phyloP scores from a whole-genome alignment of 1,140 invertebrate genomes.

The Ostrea edulis region DNA sequence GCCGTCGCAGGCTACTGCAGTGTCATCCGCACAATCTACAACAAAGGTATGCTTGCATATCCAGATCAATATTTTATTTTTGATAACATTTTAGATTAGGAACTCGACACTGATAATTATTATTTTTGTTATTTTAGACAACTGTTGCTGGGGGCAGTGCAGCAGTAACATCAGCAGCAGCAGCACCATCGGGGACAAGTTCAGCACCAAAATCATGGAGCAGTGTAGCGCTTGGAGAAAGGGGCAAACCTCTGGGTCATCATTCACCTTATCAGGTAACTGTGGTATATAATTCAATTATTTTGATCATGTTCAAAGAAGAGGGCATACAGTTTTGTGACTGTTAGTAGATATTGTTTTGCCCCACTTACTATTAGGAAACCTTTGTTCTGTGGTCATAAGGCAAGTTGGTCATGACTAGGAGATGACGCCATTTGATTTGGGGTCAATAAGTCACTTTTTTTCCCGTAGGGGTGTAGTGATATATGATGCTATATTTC shows the following conservation, averaged over 20 bases:
- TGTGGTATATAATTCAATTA: too few relatives aligned
- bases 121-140: constrained; percentile 40
- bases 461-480: too few relatives aligned
- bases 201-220: constrained; percentile 77
- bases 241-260: constrained; percentile 78
- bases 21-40: constrained; percentile 72
- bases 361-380: too few relatives aligned
- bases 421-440: too few relatives aligned
- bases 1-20: constrained; percentile 76
- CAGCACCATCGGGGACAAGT: constrained; percentile 55
- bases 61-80: not conserved
- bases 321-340: too few relatives aligned
- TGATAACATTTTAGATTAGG: not conserved
- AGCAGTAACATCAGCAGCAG: constrained; percentile 48
- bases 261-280: constrained; percentile 77
- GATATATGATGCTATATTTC: too few relatives aligned
- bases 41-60: constrained; percentile 62
- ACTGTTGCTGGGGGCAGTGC: constrained; percentile 54
- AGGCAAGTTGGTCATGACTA: too few relatives aligned
- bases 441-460: too few relatives aligned
- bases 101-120: not conserved
- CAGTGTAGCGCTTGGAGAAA: constrained; percentile 79
- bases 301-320: too few relatives aligned
- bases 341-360: too few relatives aligned
- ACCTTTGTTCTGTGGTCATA: too few relatives aligned